phyloP scores from a whole-genome alignment of 2,888 invertebrate species.

The Hemicrepidius hirtus region DNA sequence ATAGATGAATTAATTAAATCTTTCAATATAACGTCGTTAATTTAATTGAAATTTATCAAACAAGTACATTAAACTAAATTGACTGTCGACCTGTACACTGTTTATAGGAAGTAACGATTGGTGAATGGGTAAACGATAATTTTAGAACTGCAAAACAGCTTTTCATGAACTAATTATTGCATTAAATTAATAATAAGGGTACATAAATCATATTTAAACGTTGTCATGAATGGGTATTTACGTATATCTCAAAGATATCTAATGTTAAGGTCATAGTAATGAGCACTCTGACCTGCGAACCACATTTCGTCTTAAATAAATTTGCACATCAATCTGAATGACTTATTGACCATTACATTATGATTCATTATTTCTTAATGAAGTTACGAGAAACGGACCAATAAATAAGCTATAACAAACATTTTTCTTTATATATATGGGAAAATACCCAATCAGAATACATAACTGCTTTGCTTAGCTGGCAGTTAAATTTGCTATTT shows the following conservation, averaged over 20 bases:
- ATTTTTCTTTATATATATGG: neutral
- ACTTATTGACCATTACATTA: constrained; percentile 1
- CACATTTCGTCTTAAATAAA: constrained; percentile 8
- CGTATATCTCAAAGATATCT: neutral
- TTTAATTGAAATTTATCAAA: constrained; percentile 10
- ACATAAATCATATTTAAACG: neutral
- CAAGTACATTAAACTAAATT: constrained; percentile 16
- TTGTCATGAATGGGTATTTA: neutral
- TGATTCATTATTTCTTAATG: constrained; percentile 7
- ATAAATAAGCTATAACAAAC: neutral
- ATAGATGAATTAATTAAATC: constrained; percentile 14
- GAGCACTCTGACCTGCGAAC: constrained; percentile 10
- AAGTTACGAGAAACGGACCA: neutral
- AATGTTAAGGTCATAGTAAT: constrained; percentile 6
- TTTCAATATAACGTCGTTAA: constrained; percentile 3
- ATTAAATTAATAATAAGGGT: neutral
- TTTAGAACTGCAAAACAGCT: neutral
- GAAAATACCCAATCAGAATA: neutral
- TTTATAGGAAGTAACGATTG: neutral
- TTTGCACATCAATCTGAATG: constrained; percentile 4
- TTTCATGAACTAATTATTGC: too few relatives aligned
- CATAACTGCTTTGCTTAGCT: too few relatives aligned
- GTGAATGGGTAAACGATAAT: neutral
- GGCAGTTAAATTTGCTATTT: too few relatives aligned
- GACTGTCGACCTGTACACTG: neutral